These are phyloP conservation scores for Galeopterus variegatus DNA, from an alignment of 2,113 vertebrate species.

Conservation along the genomic window DNA sequence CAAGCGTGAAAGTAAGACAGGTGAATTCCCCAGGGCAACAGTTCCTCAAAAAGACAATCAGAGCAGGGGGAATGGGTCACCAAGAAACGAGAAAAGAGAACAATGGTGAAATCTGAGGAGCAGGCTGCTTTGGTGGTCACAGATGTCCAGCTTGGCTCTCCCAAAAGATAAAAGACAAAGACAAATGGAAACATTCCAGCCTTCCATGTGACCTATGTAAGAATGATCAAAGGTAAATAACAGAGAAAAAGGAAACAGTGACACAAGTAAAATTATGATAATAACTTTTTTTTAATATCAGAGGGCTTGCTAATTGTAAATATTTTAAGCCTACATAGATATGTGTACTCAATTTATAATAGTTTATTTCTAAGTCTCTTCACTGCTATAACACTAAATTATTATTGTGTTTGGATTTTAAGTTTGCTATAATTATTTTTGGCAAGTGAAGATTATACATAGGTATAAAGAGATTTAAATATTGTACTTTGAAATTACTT, in stretches of 20 bases:
- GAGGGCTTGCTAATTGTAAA: neutral
- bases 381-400: neutral
- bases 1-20: constrained; percentile 44
- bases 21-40: neutral
- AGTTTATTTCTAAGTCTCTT: neutral
- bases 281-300: neutral
- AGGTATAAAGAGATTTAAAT: neutral
- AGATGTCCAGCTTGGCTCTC: neutral
- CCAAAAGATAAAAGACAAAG: neutral
- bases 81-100: neutral
- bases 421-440: neutral
- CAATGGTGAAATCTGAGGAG: neutral
- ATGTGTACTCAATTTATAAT: neutral
- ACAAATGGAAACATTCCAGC: neutral
- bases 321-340: neutral
- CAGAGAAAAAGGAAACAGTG: neutral
- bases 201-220: neutral
- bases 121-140: neutral
- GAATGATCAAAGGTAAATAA: neutral
- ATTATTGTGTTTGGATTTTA: neutral
- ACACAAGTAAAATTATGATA: neutral
- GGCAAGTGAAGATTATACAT: neutral
- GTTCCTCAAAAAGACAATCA: constrained; percentile 36
- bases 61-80: neutral
- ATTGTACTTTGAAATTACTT: neutral